Evolutionary conservation across 2,797 vertebrate species (phyloP), one percentile per base, ranked within the genome.

Genomic region (Atherinosoma microstoma): DNA sequence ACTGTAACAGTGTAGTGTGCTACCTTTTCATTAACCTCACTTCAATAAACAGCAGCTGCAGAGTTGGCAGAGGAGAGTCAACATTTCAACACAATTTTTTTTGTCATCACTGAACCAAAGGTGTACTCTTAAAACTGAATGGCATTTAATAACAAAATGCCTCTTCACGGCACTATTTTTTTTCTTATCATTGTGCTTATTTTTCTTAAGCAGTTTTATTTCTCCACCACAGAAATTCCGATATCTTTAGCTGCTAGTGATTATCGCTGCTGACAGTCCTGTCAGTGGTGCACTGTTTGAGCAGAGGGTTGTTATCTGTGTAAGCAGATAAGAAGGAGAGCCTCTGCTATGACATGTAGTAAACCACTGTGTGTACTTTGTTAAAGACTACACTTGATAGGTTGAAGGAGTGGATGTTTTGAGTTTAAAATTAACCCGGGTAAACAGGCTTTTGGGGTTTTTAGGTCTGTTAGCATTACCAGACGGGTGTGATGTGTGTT

Each of bases 51-150:
- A 75, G 58, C 64, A 67, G 10, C 54, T 67, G 54, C 49, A 34
- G 59, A 74, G 66, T 80, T 70, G 68, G 62, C 65, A 78, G 75
- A 70, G 63, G 59, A 72, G 71, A 85, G 76, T 80, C 85, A 87
- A 88, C 79, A 83, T 79, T 89, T 82, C 80, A 76, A 66, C 84
- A 63, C 74, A 57, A 82, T 84, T 76, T 89, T 86, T 87, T 87
- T 70, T 76, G 6, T 35, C 9, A 8, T 80, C 73, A 62, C 47
- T 68, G 71, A 90, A 73, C 58, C 59, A 84, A 36, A 76, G 71
- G 77, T 64, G 45, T 70, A 38, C 56, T 76, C 65, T 75, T 71
- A 61, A 68, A 75, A 76, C 58, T 54, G 70, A 80, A 79, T 73
- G 60, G 61, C 68, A 79, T 71, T 85, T 75, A 84, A 88, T 84